Evolutionary conservation across 2,888 invertebrate species (phyloP).

Genomic region (Rhyacophila evoluta): DNA sequence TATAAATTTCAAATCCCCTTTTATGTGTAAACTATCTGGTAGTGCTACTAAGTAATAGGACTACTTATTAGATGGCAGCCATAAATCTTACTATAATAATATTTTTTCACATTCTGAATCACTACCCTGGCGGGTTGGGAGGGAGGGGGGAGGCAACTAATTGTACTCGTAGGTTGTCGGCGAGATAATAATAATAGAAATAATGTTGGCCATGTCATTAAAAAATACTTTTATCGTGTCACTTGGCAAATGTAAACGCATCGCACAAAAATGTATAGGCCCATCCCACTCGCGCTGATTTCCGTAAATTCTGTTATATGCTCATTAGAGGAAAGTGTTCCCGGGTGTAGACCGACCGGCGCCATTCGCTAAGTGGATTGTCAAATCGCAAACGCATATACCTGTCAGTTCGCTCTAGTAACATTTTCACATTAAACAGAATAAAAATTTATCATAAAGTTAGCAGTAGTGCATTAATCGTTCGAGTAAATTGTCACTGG

Average conservation of each 20-base stretch:
- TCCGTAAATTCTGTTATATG: constrained; percentile 21
- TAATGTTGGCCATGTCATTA: too few relatives aligned
- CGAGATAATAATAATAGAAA: too few relatives aligned
- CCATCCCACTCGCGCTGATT: not conserved
- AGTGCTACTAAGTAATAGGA: too few relatives aligned
- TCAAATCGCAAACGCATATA: constrained; percentile 15
- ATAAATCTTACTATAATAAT: too few relatives aligned
- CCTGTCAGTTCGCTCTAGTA: not conserved
- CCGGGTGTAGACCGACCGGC: constrained; percentile 22
- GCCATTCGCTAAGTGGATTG: constrained; percentile 22
- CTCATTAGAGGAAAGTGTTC: constrained; percentile 20
- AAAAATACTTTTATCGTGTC: too few relatives aligned
- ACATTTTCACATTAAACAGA: not conserved
- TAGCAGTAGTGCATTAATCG: not conserved
- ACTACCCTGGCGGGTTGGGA: too few relatives aligned
- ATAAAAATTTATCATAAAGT: constrained; percentile 8
- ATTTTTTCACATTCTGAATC: too few relatives aligned
- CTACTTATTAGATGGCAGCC: too few relatives aligned
- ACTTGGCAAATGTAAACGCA: not conserved
- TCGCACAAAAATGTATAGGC: not conserved
- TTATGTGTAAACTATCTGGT: too few relatives aligned
- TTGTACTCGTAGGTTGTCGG: too few relatives aligned
- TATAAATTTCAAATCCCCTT: too few relatives aligned
- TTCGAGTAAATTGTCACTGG: not conserved
- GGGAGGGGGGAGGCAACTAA: too few relatives aligned